These are phyloP conservation scores for Stegastes partitus DNA, from an alignment of 2,113 vertebrate genomes.

Conservation along the genomic window DNA sequence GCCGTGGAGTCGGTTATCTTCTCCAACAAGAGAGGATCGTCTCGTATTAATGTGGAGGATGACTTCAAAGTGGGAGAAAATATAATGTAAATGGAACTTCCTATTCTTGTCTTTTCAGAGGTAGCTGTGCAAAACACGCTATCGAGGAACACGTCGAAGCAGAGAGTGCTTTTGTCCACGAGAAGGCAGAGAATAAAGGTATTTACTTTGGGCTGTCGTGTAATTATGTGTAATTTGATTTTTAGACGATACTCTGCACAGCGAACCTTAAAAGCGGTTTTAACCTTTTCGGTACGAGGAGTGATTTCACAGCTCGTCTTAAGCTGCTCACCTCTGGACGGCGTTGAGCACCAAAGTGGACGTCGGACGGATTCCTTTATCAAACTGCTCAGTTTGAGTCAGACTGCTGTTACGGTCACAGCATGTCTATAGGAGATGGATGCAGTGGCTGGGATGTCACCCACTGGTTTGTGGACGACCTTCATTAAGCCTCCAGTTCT, in stretches of 20 bases:
- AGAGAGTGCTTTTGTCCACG: slow-evolving; percentile 3
- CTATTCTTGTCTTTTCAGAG: slow-evolving; percentile 1
- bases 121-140: background rate
- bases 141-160: background rate
- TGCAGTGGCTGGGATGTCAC: too few relatives aligned
- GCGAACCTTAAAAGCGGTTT: slow-evolving; percentile 1
- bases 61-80: background rate
- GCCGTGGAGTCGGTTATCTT: background rate
- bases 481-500: too few relatives aligned
- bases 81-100: slow-evolving; percentile 2
- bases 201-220: too few relatives aligned
- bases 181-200: background rate
- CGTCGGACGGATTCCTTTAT: too few relatives aligned
- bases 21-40: background rate
- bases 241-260: background rate
- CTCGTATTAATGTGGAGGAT: background rate
- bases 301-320: slow-evolving; percentile 18
- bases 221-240: slow-evolving; percentile 4
- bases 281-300: background rate
- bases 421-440: too few relatives aligned
- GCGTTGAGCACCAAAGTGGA: background rate
- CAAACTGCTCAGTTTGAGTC: too few relatives aligned
- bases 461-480: too few relatives aligned
- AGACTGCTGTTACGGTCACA: too few relatives aligned
- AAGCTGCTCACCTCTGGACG: slow-evolving; percentile 7